Conservation (phyloP, 2,888 invertebrate genomes). For the Drosophila subquinaria region DNA sequence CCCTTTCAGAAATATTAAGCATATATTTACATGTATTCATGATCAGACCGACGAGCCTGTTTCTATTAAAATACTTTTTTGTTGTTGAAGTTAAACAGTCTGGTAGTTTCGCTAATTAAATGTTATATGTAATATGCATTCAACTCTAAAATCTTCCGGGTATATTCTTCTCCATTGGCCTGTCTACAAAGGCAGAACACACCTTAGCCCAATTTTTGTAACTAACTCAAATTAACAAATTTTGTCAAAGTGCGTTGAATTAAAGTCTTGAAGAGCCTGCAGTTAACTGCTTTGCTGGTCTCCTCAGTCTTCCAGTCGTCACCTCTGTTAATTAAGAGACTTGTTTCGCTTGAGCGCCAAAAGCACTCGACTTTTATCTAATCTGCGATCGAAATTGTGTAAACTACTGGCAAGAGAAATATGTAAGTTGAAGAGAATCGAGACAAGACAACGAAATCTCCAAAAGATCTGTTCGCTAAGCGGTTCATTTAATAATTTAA, state of each 20-base stretch:
- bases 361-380: slow-evolving; percentile 63
- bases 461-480: slow-evolving; percentile 49
- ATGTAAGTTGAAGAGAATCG: slow-evolving; percentile 9
- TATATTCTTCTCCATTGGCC: background rate
- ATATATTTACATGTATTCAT: too few relatives aligned
- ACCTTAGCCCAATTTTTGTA: background rate
- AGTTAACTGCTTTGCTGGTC: slow-evolving; percentile 18
- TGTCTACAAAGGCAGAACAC: background rate
- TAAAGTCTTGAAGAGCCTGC: slow-evolving; percentile 15
- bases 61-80: too few relatives aligned
- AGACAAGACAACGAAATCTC: slow-evolving; percentile 22
- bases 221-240: slow-evolving; percentile 5
- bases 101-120: too few relatives aligned
- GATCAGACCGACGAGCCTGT: too few relatives aligned
- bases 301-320: slow-evolving; percentile 22
- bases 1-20: background rate
- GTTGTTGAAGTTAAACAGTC: too few relatives aligned
- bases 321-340: slow-evolving; percentile 67
- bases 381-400: slow-evolving; percentile 75
- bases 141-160: too few relatives aligned
- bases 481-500: slow-evolving; percentile 79
- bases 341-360: slow-evolving; percentile 57
- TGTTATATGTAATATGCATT: too few relatives aligned
- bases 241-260: slow-evolving; percentile 28
- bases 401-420: slow-evolving; percentile 49